A percentile compares a stretch with the other conserved stretches of the same genome.
Evolutionary conservation across 2,113 vertebrate species (phyloP).

Genomic region (Pluvialis apricaria): DNA sequence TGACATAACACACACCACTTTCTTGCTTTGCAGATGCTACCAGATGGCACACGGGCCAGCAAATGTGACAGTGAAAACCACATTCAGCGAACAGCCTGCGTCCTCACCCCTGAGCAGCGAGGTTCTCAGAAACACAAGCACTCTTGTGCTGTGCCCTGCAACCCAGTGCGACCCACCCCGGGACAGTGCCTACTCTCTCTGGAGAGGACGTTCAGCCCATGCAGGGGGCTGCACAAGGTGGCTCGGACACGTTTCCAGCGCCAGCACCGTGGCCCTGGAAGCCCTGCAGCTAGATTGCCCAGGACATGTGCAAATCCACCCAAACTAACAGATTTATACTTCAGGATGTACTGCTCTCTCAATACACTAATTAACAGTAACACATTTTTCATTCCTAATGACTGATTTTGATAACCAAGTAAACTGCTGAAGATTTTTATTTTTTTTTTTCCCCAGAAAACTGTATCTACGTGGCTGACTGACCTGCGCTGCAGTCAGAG

Average conservation of each 20-base stretch:
- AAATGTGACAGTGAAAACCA: background rate
- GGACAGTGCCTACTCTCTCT: background rate
- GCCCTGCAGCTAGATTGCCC: background rate
- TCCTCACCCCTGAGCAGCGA: background rate
- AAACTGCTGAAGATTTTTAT: background rate
- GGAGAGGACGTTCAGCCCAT: background rate
- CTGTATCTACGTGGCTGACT: background rate
- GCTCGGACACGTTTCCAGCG: background rate
- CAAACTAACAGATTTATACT: background rate
- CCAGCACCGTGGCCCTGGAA: rapidly evolving
- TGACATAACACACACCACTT: background rate
- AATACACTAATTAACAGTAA: background rate
- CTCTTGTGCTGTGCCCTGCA: background rate
- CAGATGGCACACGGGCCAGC: background rate
- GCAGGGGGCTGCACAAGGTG: background rate
- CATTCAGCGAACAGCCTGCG: background rate
- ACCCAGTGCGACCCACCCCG: background rate
- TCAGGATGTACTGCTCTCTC: background rate
- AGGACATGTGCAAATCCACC: background rate
- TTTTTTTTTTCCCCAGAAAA: background rate
- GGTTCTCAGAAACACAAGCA: background rate
- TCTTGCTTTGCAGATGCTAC: slow-evolving; percentile 24
- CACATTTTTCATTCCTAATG: rapidly evolving
- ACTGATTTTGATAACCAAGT: background rate
- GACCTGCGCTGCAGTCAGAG: background rate